Evolutionary conservation across 2,113 vertebrate genomes (phyloP).

Genomic region (Pithys albifrons): DNA sequence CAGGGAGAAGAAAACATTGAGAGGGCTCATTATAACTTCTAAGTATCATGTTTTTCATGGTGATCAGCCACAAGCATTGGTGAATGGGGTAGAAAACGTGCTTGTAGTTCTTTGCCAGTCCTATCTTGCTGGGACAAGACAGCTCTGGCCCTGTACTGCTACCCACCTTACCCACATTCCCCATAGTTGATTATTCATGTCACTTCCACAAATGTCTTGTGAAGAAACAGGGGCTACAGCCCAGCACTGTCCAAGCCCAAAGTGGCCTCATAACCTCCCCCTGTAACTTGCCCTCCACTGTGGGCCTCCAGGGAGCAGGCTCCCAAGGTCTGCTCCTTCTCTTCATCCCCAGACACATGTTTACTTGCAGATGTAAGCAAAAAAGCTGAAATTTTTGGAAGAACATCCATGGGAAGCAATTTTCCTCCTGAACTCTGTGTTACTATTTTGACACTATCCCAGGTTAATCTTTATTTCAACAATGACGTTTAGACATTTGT

Average conservation of each 20-base stretch:
- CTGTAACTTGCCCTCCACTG: background rate
- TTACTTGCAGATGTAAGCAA: conserved; percentile 63
- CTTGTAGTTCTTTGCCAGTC: background rate
- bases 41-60: background rate
- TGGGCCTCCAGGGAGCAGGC: background rate
- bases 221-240: background rate
- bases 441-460: conserved; percentile 38
- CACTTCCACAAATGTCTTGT: background rate
- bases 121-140: background rate
- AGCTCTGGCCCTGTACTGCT: background rate
- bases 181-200: rapidly evolving
- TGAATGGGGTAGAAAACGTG: background rate
- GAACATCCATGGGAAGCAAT: conserved; percentile 40
- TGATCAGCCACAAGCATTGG: background rate
- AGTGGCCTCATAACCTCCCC: background rate
- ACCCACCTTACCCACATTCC: background rate
- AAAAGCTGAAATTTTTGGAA: conserved; percentile 41
- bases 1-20: background rate
- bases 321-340: conserved; percentile 53
- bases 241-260: background rate
- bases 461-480: conserved; percentile 57
- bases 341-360: conserved; percentile 46
- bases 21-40: background rate
- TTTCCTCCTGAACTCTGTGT: conserved; percentile 22
- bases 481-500: background rate